Evolutionary conservation across 2,888 invertebrate genomes (phyloP).

Genomic region (Periphyllus acericola): DNA sequence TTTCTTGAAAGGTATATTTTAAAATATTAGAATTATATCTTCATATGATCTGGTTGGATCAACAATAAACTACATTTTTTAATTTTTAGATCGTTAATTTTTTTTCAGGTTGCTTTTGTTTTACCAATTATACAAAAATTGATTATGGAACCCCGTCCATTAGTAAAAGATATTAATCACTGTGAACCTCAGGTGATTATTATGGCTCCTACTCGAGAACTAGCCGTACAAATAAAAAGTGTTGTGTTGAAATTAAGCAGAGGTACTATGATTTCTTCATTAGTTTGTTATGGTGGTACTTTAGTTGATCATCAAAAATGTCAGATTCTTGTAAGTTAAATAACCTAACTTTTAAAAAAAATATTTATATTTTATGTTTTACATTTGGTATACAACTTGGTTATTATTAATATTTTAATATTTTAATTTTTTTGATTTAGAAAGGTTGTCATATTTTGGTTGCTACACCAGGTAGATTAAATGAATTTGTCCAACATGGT

Average conservation of each 20-base stretch:
- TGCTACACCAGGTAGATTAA: slow-evolving; percentile 78
- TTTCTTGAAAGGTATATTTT: too few relatives aligned
- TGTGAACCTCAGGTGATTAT: slow-evolving; percentile 86
- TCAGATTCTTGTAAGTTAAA: slow-evolving; percentile 50
- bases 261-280: slow-evolving; percentile 78
- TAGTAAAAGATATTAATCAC: slow-evolving; percentile 69
- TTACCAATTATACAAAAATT: slow-evolving; percentile 85
- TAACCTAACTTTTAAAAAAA: slow-evolving; percentile 67
- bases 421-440: slow-evolving; percentile 67
- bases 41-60: too few relatives aligned
- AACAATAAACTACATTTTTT: too few relatives aligned
- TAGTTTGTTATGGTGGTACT: slow-evolving; percentile 88
- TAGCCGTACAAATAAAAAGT: slow-evolving; percentile 87
- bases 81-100: neutral
- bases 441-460: slow-evolving; percentile 78
- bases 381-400: neutral
- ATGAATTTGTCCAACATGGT: slow-evolving; percentile 74
- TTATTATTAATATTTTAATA: slow-evolving; percentile 5
- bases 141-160: slow-evolving; percentile 71
- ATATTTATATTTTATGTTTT: slow-evolving; percentile 19
- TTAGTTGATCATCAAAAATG: slow-evolving; percentile 76
- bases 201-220: slow-evolving; percentile 91
- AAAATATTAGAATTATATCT: too few relatives aligned
- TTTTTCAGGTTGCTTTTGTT: slow-evolving; percentile 86
- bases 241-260: slow-evolving; percentile 86